phyloP scores from a whole-genome alignment of 2,888 invertebrate species.

The Malthinus flaveolus region DNA sequence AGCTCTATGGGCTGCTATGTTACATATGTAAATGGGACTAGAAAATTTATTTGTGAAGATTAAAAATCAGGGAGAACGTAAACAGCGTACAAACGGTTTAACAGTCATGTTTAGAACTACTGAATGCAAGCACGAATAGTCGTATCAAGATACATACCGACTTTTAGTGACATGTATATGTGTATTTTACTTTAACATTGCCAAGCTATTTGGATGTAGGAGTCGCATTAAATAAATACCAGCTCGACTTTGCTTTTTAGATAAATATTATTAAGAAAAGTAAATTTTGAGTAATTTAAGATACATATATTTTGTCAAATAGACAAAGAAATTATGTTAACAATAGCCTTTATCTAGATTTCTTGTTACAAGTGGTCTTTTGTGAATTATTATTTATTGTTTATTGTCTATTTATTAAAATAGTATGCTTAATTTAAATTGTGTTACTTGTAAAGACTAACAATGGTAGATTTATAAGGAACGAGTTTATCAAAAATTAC shows the following conservation, averaged over 20 bases:
- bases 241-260: conserved; percentile 22
- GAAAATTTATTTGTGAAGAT: conserved; percentile 36
- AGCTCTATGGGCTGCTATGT: conserved; percentile 20
- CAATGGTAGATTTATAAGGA: too few species aligned
- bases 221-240: conserved; percentile 35
- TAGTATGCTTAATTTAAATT: too few species aligned
- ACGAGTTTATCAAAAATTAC: too few species aligned
- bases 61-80: conserved; percentile 37
- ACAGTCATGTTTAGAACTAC: conserved; percentile 39
- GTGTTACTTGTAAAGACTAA: too few species aligned
- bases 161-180: conserved; percentile 38
- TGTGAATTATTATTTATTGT: too few species aligned
- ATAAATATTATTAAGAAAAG: too few species aligned
- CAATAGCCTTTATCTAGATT: too few species aligned
- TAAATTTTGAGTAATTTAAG: too few species aligned
- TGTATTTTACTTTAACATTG: conserved; percentile 36
- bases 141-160: conserved; percentile 39
- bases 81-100: conserved; percentile 38
- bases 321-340: too few species aligned
- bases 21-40: conserved; percentile 28
- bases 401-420: too few species aligned
- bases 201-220: conserved; percentile 40
- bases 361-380: too few species aligned
- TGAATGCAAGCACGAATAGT: conserved; percentile 40
- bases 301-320: too few species aligned